Evolutionary conservation across 2,113 vertebrate species (phyloP).

Genomic region (Barbus barbus): DNA sequence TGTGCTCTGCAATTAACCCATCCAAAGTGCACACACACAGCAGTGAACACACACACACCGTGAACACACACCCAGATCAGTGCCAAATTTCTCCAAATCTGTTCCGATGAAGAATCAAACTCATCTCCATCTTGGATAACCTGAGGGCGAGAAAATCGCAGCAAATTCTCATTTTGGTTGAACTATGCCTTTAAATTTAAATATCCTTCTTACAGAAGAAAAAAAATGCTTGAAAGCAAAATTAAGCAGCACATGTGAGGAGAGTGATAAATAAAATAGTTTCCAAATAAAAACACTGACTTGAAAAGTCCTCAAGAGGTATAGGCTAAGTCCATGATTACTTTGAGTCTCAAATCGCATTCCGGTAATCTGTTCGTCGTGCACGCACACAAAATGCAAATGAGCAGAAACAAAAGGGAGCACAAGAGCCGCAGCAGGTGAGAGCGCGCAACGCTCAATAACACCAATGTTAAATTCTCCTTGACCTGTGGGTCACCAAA

Average conservation of each 20-base stretch:
- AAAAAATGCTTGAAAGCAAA: neutral
- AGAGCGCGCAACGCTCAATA: slow-evolving; percentile 75
- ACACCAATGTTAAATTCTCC: slow-evolving; percentile 96
- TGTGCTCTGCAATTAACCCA: too few species aligned
- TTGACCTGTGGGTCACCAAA: slow-evolving; percentile 94
- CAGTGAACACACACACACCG: too few species aligned
- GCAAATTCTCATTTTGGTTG: neutral
- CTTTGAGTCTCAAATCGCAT: slow-evolving; percentile 39
- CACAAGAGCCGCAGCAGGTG: slow-evolving; percentile 64
- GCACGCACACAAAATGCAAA: slow-evolving; percentile 51
- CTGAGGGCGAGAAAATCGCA: too few species aligned
- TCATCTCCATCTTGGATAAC: neutral
- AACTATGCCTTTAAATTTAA: neutral
- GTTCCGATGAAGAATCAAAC: neutral
- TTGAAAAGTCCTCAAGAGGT: slow-evolving; percentile 25
- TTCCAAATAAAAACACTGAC: slow-evolving; percentile 35
- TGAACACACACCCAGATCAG: too few species aligned
- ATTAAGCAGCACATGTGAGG: neutral
- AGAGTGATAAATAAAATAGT: slow-evolving; percentile 24
- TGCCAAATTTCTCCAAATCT: too few species aligned
- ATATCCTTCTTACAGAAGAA: neutral
- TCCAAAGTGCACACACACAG: too few species aligned
- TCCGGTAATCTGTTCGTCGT: slow-evolving; percentile 31
- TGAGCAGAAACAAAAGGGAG: slow-evolving; percentile 62
- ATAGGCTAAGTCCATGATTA: slow-evolving; percentile 26